Evolutionary conservation across 2,113 vertebrate genomes (phyloP).

Genomic region (Pungitius pungitius): DNA sequence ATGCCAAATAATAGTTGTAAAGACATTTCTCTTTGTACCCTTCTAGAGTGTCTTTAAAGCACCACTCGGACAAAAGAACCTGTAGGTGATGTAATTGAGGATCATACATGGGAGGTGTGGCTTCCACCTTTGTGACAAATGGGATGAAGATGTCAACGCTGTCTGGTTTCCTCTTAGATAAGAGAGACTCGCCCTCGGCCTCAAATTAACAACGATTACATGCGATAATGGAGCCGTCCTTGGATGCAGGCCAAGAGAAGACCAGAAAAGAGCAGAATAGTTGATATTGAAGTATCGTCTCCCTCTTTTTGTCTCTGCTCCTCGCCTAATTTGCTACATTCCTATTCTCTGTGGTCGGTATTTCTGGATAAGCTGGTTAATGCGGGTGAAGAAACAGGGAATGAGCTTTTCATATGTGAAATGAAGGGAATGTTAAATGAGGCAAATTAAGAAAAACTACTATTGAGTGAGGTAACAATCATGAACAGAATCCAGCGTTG

Average conservation of each 20-base stretch:
- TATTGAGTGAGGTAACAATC: conserved; percentile 42
- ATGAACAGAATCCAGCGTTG: conserved; percentile 23
- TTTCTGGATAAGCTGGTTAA: conserved; percentile 36
- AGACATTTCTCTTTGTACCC: not conserved
- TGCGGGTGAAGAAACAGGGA: conserved; percentile 7
- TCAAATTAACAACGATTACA: conserved; percentile 54
- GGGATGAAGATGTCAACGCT: not conserved
- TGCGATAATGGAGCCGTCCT: conserved; percentile 48
- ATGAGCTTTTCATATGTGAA: conserved; percentile 7
- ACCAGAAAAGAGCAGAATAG: conserved; percentile 39
- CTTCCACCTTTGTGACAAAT: conserved; percentile 42
- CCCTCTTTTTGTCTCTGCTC: conserved; percentile 15
- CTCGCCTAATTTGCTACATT: conserved; percentile 6
- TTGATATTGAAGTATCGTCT: conserved; percentile 23
- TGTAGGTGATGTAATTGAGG: not conserved
- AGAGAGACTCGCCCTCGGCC: conserved; percentile 54
- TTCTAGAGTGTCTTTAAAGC: not conserved
- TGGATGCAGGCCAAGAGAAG: conserved; percentile 50
- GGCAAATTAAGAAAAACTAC: conserved; percentile 1
- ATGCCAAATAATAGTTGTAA: not conserved
- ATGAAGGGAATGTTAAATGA: conserved; percentile 29
- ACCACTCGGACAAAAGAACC: not conserved
- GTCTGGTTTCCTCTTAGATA: conserved; percentile 58
- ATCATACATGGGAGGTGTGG: conserved; percentile 18
- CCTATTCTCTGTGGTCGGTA: conserved; percentile 8